phyloP scores from a whole-genome alignment of 2,888 invertebrate species.

The Lamellibrachia satsuma region DNA sequence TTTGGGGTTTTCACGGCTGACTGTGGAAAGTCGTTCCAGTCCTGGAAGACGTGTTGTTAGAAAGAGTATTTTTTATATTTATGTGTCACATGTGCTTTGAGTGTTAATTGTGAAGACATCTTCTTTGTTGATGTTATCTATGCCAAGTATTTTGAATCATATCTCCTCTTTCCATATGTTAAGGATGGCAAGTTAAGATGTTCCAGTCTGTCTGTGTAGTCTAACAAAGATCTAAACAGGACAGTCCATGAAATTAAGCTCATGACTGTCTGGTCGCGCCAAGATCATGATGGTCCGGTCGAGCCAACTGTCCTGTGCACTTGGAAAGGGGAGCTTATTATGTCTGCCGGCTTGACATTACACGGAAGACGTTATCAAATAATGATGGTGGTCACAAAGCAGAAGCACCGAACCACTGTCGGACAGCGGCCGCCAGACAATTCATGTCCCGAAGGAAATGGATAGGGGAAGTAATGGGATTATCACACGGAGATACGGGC shows the following conservation, averaged over 20 bases:
- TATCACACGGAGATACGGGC: not conserved
- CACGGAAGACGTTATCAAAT: not conserved
- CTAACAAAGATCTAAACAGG: not conserved
- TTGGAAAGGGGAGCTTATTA: not conserved
- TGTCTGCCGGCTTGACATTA: not conserved
- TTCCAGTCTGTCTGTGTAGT: no score
- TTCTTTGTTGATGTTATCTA: no score
- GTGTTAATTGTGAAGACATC: no score
- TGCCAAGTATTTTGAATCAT: no score
- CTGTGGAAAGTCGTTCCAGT: no score
- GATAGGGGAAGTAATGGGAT: not conserved
- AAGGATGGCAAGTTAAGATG: no score
- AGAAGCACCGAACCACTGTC: not conserved
- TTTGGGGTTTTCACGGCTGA: no score
- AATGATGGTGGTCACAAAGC: not conserved
- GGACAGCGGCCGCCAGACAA: not conserved
- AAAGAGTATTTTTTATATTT: no score
- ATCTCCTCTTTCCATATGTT: no score
- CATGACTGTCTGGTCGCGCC: not conserved
- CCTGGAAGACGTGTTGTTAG: no score
- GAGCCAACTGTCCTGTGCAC: not conserved
- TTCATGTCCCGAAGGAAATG: not conserved
- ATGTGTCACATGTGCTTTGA: no score
- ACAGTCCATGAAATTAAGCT: not conserved
- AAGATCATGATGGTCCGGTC: not conserved